Conservation (phyloP, 2,113 vertebrate species). For the Stegostoma tigrinum region DNA sequence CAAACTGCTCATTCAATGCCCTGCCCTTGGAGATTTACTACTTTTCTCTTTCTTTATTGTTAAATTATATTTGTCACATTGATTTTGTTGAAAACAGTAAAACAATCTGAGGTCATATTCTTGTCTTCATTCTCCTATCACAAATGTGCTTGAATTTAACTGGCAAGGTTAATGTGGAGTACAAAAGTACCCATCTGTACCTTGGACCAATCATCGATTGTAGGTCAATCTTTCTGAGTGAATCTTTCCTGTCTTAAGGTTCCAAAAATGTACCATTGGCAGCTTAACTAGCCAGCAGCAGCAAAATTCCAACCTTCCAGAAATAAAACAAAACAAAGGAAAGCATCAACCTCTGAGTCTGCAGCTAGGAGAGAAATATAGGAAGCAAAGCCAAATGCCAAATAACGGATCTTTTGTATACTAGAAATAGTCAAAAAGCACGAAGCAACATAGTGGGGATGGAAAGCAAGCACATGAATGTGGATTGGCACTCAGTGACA, state of each 20-base stretch:
- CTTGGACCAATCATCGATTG: not conserved
- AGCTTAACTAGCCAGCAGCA: not conserved
- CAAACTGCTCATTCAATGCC: not conserved
- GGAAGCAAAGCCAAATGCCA: no score
- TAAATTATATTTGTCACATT: not conserved
- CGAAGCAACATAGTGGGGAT: no score
- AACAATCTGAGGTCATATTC: not conserved
- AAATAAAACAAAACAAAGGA: no score
- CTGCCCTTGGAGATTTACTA: not conserved
- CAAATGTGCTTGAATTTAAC: not conserved
- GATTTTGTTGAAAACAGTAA: not conserved
- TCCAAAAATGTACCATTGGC: not conserved
- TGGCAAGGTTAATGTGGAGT: not conserved
- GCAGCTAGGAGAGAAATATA: no score
- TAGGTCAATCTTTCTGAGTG: not conserved
- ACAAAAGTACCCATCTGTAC: not conserved
- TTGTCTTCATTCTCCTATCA: not conserved
- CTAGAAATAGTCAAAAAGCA: no score
- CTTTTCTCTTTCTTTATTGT: not conserved
- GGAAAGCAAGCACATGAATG: no score
- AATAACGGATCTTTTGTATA: no score
- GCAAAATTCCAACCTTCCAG: no score
- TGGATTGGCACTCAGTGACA: no score
- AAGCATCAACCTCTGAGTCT: no score
- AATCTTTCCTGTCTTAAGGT: not conserved